phyloP scores from a whole-genome alignment of 2,113 vertebrate genomes.

The Chionodraco myersi region DNA sequence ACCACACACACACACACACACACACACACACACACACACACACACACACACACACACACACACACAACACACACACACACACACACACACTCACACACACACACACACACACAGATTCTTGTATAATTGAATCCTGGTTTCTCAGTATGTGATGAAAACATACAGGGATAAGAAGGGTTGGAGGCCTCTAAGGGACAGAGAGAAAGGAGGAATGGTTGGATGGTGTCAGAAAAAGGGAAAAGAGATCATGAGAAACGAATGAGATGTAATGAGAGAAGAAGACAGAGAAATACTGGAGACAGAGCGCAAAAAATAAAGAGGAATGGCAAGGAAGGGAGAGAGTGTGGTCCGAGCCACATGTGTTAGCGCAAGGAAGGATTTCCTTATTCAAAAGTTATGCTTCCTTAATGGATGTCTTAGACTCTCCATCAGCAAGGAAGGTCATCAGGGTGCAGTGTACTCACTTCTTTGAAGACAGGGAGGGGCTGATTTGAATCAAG shows the following conservation, averaged over 20 bases:
- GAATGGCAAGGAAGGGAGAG: conserved; percentile 7
- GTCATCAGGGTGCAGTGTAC: conserved; percentile 21
- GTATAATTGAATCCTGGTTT: conserved; percentile 55
- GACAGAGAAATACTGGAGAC: conserved; percentile 16
- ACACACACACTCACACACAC: conserved; percentile 15
- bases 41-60: conserved; percentile 14
- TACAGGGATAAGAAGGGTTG: conserved; percentile 33
- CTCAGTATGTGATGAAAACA: conserved; percentile 56
- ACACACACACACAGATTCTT: conserved; percentile 43
- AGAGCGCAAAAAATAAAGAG: conserved; percentile 11
- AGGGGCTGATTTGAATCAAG: conserved; percentile 11
- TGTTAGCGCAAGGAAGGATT: conserved; percentile 37
- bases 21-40: conserved; percentile 9
- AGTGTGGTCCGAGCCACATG: conserved; percentile 49
- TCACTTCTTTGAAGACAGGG: conserved; percentile 29
- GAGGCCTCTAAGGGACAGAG: not conserved
- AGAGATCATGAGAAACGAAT: conserved; percentile 16
- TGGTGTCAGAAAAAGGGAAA: not conserved
- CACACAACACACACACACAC: conserved; percentile 15
- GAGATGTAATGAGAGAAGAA: conserved; percentile 26
- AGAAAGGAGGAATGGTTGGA: not conserved
- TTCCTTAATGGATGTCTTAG: conserved; percentile 43
- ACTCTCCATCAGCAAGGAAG: conserved; percentile 28
- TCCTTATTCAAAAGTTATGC: conserved; percentile 38
- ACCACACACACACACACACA: conserved; percentile 11